phyloP scores from a whole-genome alignment of 2,797 vertebrate species.

The Leptodactylus fallax region DNA sequence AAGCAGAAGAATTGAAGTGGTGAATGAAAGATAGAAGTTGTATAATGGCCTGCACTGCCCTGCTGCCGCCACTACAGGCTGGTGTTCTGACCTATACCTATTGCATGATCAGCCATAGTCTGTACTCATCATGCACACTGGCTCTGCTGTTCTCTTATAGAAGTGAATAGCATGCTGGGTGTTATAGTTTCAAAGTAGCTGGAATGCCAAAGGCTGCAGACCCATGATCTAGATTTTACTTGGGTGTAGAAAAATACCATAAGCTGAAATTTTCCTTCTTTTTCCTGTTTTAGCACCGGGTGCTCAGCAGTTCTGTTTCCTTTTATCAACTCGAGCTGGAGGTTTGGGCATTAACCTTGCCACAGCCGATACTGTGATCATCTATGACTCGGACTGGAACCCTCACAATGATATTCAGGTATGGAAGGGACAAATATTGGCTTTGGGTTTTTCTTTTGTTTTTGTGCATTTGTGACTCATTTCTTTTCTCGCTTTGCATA shows the following conservation, averaged over 20 bases:
- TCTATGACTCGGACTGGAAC: constrained; percentile 99
- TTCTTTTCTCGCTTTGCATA: background rate
- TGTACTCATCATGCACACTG: no score
- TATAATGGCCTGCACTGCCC: no score
- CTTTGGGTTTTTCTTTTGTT: background rate
- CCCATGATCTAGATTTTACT: background rate
- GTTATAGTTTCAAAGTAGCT: no score
- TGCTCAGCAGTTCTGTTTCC: constrained; percentile 96
- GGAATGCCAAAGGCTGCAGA: no score
- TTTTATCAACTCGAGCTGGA: constrained; percentile 96
- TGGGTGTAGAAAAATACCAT: no score
- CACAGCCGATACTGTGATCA: constrained; percentile 97
- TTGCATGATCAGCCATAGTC: no score
- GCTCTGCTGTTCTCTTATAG: no score
- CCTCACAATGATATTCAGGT: constrained; percentile 99
- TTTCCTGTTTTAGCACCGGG: constrained; percentile 84
- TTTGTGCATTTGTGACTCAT: background rate
- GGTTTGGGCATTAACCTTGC: constrained; percentile 98
- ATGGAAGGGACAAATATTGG: background rate
- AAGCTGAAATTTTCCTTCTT: background rate
- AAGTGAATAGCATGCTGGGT: no score
- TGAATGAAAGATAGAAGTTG: background rate
- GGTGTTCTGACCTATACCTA: no score
- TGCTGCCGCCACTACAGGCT: no score
- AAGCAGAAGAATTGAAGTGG: no score